Base-by-base conservation (phyloP, 2,797 vertebrate genomes). In the Coreius guichenoti region DNA sequence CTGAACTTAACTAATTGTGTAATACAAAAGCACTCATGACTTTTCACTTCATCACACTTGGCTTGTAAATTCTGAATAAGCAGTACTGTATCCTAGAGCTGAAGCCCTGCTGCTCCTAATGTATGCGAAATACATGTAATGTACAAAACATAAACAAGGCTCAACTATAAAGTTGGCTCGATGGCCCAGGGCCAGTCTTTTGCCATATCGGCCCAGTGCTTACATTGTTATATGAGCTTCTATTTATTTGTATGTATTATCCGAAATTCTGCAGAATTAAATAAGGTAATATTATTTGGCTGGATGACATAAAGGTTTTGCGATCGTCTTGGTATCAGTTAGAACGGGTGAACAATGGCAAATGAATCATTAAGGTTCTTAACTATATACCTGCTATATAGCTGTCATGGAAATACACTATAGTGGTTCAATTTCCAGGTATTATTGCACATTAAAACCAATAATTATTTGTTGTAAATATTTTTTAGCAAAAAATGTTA, bases 21-120 rank as follows among this genome's bases (percentile, higher is more conserved):
- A 78, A 78, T 58, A 23, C 54, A 51, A 58, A n/a, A 70, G 51
- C 74, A 58, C 21, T 79, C n/a, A 7, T 69, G 63, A n/a, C 23
- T 83, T 83, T 36, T 54, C 47, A 54, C 61, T 36, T 51, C 43
- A 83, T 68, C 26, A 43, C 13, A 65, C 29, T 75, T 49, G 26
- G 23, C 75, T 58, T 47, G 21, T 33, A 12, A 12, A 14, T 33
- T 58, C 21, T 45, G 13, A 69, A 49, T 6, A 65, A 75, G 43
- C 14, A 12, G n/a, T 0, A 26, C 36, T 72, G 23, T 16, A 33
- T 80, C 4, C 13, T 80, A 36, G 47, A 81, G 49, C 33, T 21
- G 8, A 17, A 47, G 63, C 8, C 26, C 29, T 49, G 16, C 21
- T 39, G 45, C 11, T 51, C 47, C 49, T 26, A 23, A 29, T 73